These are phyloP conservation scores for Dromius quadrimaculatus DNA, from an alignment of 2,888 invertebrate genomes.

Conservation along the genomic window DNA sequence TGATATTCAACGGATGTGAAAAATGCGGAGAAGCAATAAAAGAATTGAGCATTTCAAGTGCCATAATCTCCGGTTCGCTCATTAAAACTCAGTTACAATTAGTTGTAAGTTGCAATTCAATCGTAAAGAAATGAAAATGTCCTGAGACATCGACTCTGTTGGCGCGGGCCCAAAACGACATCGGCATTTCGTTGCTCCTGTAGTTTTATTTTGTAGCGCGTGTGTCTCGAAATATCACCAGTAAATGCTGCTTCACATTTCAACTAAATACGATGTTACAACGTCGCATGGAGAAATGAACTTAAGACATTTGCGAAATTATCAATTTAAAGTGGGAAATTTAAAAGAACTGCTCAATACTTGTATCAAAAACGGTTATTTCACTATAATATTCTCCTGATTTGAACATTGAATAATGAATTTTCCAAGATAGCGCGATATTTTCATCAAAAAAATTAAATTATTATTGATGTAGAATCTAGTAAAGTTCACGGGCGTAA, in stretches of 20 bases:
- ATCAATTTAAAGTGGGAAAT: background rate
- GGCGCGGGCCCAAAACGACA: slow-evolving; percentile 46
- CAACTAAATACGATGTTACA: slow-evolving; percentile 22
- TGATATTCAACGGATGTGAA: too few relatives aligned
- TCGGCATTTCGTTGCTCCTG: slow-evolving; percentile 45
- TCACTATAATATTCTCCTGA: too few relatives aligned
- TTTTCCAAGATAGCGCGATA: too few relatives aligned
- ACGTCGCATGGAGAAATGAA: slow-evolving; percentile 25
- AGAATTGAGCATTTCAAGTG: background rate
- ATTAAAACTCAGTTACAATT: slow-evolving; percentile 18
- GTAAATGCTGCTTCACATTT: slow-evolving; percentile 48
- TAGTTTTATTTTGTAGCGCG: slow-evolving; percentile 39
- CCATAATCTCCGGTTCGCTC: slow-evolving; percentile 3
- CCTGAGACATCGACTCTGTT: slow-evolving; percentile 16
- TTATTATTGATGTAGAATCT: too few relatives aligned
- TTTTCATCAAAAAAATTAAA: too few relatives aligned
- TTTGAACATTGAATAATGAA: too few relatives aligned
- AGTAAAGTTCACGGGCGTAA: too few relatives aligned
- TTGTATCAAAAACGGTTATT: too few relatives aligned
- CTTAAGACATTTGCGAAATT: background rate
- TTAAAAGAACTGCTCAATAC: slow-evolving; percentile 5
- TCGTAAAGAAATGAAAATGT: slow-evolving; percentile 43
- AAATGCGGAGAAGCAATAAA: too few relatives aligned
- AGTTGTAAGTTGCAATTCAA: slow-evolving; percentile 28
- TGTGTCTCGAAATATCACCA: slow-evolving; percentile 49